Evolutionary conservation across 2,797 vertebrate species (phyloP).

Genomic region (Sebastes nivosus): DNA sequence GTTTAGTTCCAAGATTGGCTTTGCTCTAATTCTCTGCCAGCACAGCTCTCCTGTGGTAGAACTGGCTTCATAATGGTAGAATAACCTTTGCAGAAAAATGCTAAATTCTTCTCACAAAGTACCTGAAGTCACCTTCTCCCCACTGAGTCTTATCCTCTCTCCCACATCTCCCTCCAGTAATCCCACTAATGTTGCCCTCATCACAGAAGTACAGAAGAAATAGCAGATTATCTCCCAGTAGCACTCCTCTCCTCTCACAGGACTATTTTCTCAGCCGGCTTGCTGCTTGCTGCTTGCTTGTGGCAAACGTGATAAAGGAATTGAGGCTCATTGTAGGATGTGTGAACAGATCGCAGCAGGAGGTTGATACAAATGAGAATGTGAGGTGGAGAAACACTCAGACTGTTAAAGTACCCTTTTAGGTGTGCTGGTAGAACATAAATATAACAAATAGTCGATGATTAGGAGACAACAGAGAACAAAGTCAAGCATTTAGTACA

Average conservation of each 20-base stretch:
- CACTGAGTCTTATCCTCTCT: neutral
- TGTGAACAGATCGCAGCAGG: constrained; percentile 10
- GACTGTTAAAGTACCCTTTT: neutral
- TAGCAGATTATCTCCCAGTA: neutral
- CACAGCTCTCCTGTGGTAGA: neutral
- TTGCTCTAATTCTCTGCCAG: neutral
- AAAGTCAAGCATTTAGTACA: neutral
- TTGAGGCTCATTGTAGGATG: neutral
- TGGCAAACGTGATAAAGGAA: neutral
- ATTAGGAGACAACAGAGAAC: neutral
- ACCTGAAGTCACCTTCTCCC: neutral
- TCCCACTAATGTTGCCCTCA: neutral
- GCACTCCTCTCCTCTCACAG: neutral
- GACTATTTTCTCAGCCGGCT: neutral
- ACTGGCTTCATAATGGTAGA: neutral
- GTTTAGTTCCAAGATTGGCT: too few relatives aligned
- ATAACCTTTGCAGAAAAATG: neutral
- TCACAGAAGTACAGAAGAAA: constrained; percentile 1
- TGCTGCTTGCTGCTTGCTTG: neutral
- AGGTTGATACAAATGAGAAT: constrained; percentile 9
- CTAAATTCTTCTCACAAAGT: neutral
- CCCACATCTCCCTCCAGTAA: neutral
- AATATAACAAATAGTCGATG: neutral
- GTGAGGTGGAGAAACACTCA: neutral
- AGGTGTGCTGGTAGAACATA: neutral